Percentiles rank a stretch among this genome's conserved stretches.
Conservation (phyloP, 2,797 vertebrate genomes). For the Oreortyx pictus region DNA sequence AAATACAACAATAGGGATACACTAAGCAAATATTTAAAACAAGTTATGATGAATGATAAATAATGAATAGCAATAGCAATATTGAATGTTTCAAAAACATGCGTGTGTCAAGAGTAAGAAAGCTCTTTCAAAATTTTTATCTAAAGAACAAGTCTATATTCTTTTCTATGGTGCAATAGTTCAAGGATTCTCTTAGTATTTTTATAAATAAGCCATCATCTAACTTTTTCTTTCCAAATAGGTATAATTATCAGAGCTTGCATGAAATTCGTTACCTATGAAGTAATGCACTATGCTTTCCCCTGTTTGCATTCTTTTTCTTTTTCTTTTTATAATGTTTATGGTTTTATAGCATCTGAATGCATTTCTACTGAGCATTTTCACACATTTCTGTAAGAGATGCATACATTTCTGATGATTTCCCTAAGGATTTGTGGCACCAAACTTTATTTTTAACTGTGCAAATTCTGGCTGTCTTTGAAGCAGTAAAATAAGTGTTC, state of each 20-base stretch:
- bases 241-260: neutral
- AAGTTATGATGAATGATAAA: neutral
- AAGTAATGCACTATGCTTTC: neutral
- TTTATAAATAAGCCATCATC: neutral
- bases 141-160: neutral
- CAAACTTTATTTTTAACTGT: neutral
- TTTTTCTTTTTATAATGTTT: neutral
- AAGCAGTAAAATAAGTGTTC: neutral
- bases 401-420: fast-evolving
- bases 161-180: neutral
- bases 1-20: neutral
- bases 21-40: neutral
- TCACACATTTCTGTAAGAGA: neutral
- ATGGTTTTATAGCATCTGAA: neutral
- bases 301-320: fast-evolving
- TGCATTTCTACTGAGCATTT: neutral
- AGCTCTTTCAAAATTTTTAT: neutral
- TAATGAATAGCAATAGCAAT: neutral
- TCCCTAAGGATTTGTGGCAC: neutral
- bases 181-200: neutral
- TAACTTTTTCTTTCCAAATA: neutral
- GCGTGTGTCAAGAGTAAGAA: neutral
- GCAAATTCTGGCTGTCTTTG: neutral
- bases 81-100: neutral
- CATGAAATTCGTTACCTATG: fast-evolving